Conservation (phyloP, 2,113 vertebrate species). For the Gymnorhina tibicen region DNA sequence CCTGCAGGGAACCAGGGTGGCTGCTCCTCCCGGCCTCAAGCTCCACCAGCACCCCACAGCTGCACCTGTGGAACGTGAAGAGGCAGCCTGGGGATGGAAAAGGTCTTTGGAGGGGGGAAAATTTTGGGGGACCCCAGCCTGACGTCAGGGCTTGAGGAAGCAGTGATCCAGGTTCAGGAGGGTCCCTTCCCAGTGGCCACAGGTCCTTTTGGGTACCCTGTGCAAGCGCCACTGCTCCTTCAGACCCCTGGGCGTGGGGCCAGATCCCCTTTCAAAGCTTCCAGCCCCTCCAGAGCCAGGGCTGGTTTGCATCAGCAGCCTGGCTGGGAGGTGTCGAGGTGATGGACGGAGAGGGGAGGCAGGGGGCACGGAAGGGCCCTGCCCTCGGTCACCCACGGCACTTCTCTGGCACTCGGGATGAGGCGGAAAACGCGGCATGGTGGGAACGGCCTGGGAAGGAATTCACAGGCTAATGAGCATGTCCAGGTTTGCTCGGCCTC, state of each 20-base stretch:
- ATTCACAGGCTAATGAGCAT: slow-evolving; percentile 38
- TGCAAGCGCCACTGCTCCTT: neutral
- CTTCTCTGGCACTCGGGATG: neutral
- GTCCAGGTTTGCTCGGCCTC: neutral
- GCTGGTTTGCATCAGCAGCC: neutral
- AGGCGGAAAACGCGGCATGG: neutral
- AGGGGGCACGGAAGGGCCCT: neutral
- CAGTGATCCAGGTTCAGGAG: neutral
- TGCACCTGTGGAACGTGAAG: neutral
- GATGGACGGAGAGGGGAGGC: neutral
- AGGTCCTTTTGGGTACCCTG: accelerated
- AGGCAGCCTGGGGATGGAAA: too few relatives aligned
- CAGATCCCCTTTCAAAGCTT: neutral
- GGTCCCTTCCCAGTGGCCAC: neutral
- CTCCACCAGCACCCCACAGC: neutral
- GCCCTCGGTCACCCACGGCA: neutral
- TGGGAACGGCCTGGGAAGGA: neutral
- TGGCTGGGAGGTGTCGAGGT: neutral
- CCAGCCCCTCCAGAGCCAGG: neutral
- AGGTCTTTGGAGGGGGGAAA: neutral
- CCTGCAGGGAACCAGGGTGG: neutral
- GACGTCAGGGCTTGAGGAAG: accelerated
- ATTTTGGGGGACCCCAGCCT: accelerated
- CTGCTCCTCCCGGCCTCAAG: accelerated
- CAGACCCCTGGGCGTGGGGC: neutral